Percentiles rank a stretch among this genome's conserved stretches.
Conservation (phyloP, 2,797 vertebrate genomes). For the Malurus leucopterus region DNA sequence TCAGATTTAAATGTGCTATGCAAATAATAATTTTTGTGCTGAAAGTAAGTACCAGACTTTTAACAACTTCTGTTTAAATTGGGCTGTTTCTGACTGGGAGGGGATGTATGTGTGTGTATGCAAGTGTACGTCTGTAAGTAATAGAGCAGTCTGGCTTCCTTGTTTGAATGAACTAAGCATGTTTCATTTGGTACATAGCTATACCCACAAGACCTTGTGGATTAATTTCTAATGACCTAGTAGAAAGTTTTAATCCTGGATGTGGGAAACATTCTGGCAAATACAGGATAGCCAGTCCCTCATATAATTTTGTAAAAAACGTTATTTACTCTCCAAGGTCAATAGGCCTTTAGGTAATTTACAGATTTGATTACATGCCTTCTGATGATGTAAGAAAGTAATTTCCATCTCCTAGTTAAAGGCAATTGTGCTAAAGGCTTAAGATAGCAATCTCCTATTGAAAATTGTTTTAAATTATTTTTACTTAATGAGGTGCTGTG, state of each 20-base stretch:
- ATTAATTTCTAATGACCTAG: not conserved
- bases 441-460: not conserved
- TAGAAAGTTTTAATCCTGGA: not conserved
- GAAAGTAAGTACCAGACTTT: not conserved
- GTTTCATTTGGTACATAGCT: not conserved
- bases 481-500: not conserved
- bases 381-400: not conserved
- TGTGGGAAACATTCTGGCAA: not conserved
- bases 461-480: not conserved
- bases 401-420: not conserved
- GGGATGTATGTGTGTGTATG: not conserved
- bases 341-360: not conserved
- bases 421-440: not conserved
- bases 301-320: not conserved
- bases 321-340: not conserved
- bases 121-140: not conserved
- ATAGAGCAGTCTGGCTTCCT: not conserved
- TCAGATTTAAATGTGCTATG: not conserved
- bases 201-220: not conserved
- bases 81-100: not conserved
- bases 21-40: not conserved
- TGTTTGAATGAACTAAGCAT: not conserved
- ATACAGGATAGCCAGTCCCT: not conserved
- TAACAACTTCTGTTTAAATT: not conserved
- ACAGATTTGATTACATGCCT: not conserved